Evolutionary conservation across 2,888 invertebrate species (phyloP).

Genomic region (Lacanobia oleracea): DNA sequence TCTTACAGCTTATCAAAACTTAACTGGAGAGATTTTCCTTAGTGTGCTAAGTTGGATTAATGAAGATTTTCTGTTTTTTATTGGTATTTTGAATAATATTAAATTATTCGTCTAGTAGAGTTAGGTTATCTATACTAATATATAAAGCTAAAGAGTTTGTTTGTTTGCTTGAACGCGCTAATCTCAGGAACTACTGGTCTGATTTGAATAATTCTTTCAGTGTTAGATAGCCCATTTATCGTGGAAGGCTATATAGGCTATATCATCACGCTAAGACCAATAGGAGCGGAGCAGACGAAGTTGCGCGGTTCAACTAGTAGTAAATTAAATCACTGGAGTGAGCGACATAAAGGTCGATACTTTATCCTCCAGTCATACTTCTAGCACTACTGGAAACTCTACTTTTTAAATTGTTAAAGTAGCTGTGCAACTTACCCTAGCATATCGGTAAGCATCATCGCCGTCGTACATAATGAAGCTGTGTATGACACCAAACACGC

Average conservation of each 20-base stretch:
- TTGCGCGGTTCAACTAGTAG: neutral
- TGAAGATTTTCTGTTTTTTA: neutral
- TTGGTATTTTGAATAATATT: neutral
- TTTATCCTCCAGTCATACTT: too few relatives aligned
- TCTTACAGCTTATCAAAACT: neutral
- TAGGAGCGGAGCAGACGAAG: too few relatives aligned
- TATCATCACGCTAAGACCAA: too few relatives aligned
- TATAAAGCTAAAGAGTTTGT: too few relatives aligned
- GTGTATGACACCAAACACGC: slow-evolving; percentile 82
- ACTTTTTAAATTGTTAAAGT: neutral
- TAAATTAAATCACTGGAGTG: neutral
- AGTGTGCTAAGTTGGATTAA: too few relatives aligned
- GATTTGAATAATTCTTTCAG: too few relatives aligned
- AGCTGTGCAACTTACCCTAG: slow-evolving; percentile 71
- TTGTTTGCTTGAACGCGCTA: too few relatives aligned
- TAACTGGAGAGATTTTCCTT: neutral
- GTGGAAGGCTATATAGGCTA: too few relatives aligned
- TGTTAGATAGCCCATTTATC: too few relatives aligned
- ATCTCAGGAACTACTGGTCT: too few relatives aligned
- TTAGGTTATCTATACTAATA: neutral
- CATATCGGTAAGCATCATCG: slow-evolving; percentile 77
- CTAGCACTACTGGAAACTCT: neutral
- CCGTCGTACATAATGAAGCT: slow-evolving; percentile 80
- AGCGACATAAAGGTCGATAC: too few relatives aligned
- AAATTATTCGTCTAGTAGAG: neutral